These are phyloP conservation scores for Caenorhabditis imperialis DNA, from an alignment of 2,888 invertebrate species.

Conservation along the genomic window DNA sequence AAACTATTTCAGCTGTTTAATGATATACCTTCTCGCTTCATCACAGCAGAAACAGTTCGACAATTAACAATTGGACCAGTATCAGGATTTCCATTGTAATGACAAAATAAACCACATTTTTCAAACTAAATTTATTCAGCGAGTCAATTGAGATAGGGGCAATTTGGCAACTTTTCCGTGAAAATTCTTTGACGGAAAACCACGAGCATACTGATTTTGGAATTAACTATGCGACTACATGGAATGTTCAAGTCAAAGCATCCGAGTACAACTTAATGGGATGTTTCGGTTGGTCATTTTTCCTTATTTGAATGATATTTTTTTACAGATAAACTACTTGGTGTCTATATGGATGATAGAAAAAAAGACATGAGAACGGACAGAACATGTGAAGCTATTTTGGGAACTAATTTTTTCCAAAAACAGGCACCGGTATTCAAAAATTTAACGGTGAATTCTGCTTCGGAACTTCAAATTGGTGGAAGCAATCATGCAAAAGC, in stretches of 20 bases:
- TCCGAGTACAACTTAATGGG: conserved; percentile 7
- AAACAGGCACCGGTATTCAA: conserved; percentile 29
- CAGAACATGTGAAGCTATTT: conserved; percentile 12
- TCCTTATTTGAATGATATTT: background rate
- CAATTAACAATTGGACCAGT: no score
- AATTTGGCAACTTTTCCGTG: conserved; percentile 28
- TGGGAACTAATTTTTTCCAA: conserved; percentile 8
- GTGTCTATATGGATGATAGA: conserved; percentile 5
- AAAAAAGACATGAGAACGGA: conserved; percentile 13
- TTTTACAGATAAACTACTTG: conserved; percentile 26
- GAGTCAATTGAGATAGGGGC: conserved; percentile 19
- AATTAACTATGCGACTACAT: conserved; percentile 21
- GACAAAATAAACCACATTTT: background rate
- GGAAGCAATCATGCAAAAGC: background rate
- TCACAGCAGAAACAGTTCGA: no score
- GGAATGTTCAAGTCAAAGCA: conserved; percentile 16
- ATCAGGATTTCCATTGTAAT: conserved; percentile 32
- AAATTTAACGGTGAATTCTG: conserved; percentile 26
- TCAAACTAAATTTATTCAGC: conserved; percentile 18
- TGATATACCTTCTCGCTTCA: no score
- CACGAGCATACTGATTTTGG: conserved; percentile 36
- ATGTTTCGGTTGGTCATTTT: conserved; percentile 10
- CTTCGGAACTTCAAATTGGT: conserved; percentile 25
- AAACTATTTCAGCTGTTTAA: no score
- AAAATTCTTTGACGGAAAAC: conserved; percentile 36